Evolutionary conservation across 2,888 invertebrate genomes (phyloP), one percentile per base, ranked within the genome.

Genomic region (Zele albiditarsus): DNA sequence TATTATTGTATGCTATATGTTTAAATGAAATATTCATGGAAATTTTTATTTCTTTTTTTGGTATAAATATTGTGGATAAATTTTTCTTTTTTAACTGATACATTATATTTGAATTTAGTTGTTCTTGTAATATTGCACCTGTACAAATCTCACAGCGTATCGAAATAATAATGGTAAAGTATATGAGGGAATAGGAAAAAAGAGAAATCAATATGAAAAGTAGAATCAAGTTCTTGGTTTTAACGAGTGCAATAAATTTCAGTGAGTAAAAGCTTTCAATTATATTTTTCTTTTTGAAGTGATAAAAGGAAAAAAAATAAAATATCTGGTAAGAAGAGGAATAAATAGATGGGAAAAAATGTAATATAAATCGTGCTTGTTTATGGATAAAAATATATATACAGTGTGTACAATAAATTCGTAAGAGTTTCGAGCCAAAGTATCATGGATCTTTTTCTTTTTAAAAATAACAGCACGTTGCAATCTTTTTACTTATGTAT

Each of bases 101-200:
- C 14, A 23, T 60, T 16, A n/a, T 16, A 27, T n/a, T 12, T 38
- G 12, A 60, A 14, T 60, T 27, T 12, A 28, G 28, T 60, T 6
- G 4, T 28, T 60, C 12, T 60, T 60, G 27, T 28, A 16, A 5
- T 20, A 27, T n/a, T 16, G 14, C 46, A 66, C 27, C 14, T 46
- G 66, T 20, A 20, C 25, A 20, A 25, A 46, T 46, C 27, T 46
- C 66, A 66, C 27, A 46, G 2, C 23, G 46, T n/a, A 66, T 66
- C 66, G 66, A 66, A 66, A n/a, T 20, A 25, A 38, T 14, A 5
- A 63, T 38, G 20, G 20, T 10, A 63, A 63, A 53, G n/a, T n/a
- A 8, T 12, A 63, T 28, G 53, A 53, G 38, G 14, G 31, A 68
- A 68, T 33, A 28, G 31, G 31, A 28, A 49, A 68, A 28, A 68